These are phyloP conservation scores for Diadumene lineata DNA, from an alignment of 92 coral and sea anemone species.

Conservation along the genomic window DNA sequence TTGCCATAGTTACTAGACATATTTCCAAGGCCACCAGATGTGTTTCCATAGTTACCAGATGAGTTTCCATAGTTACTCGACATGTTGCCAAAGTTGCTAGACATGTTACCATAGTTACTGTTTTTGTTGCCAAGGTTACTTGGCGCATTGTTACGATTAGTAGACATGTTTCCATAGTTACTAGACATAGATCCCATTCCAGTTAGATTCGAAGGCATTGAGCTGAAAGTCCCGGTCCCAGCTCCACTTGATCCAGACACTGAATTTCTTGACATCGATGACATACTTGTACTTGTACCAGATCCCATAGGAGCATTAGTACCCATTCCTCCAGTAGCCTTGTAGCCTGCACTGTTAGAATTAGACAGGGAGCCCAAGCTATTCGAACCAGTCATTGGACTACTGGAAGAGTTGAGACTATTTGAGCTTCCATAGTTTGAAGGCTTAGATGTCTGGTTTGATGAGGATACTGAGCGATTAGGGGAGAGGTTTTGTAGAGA, in stretches of 20 bases:
- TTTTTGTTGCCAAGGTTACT: not conserved
- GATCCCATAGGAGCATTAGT: not conserved
- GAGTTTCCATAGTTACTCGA: not conserved
- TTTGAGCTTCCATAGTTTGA: constrained; percentile 6
- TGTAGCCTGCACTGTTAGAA: not conserved
- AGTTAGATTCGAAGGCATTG: constrained; percentile 26
- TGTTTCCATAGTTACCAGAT: constrained; percentile 6
- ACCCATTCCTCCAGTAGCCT: not conserved
- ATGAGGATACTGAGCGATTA: not conserved
- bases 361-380: constrained; percentile 17
- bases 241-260: not conserved
- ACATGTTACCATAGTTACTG: not conserved
- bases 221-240: constrained; percentile 12
- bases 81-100: not conserved
- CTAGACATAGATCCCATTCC: constrained; percentile 17
- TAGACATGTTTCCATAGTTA: not conserved
- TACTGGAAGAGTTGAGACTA: not conserved
- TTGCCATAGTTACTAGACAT: not conserved
- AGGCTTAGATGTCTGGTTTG: constrained; percentile 2
- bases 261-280: not conserved
- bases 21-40: not conserved
- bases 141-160: not conserved
- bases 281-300: constrained; percentile 3
- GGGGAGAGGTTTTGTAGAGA: constrained; percentile 10
- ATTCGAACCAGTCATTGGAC: not conserved